A percentile compares a stretch with the other conserved stretches of the same genome.
phyloP scores from a whole-genome alignment of 2,797 vertebrate species.

The Sarcoramphus papa region DNA sequence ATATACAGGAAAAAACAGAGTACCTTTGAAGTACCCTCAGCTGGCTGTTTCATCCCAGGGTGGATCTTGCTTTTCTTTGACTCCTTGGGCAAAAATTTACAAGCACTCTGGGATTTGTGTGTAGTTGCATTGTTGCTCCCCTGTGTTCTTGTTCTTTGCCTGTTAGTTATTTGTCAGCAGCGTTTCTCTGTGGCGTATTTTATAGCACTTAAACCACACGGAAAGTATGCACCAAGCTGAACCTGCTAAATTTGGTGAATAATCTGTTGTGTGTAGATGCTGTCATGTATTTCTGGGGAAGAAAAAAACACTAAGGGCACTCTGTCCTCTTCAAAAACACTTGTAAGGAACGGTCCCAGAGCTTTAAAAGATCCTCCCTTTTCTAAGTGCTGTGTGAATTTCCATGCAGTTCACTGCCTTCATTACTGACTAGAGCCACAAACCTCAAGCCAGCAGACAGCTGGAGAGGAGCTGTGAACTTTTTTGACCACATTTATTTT shows the following conservation, averaged over 20 bases:
- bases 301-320: background rate
- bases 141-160: background rate
- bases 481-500: background rate
- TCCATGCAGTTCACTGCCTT: background rate
- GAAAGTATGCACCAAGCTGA: slow-evolving; percentile 8
- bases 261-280: background rate
- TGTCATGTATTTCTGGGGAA: background rate
- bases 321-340: background rate
- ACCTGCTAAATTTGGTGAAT: slow-evolving; percentile 9
- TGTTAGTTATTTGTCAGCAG: background rate
- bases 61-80: background rate
- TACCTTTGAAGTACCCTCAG: background rate
- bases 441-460: slow-evolving; percentile 5
- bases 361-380: background rate
- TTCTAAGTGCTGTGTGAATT: slow-evolving; percentile 6
- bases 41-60: background rate
- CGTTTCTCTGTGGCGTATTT: background rate
- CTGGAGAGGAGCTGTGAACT: background rate
- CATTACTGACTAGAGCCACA: background rate
- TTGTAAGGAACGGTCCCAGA: background rate
- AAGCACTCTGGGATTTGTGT: background rate
- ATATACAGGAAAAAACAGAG: background rate
- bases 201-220: background rate
- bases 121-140: background rate
- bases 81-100: background rate